phyloP scores from a whole-genome alignment of 2,797 vertebrate species.

The Cheirogaleus major region DNA sequence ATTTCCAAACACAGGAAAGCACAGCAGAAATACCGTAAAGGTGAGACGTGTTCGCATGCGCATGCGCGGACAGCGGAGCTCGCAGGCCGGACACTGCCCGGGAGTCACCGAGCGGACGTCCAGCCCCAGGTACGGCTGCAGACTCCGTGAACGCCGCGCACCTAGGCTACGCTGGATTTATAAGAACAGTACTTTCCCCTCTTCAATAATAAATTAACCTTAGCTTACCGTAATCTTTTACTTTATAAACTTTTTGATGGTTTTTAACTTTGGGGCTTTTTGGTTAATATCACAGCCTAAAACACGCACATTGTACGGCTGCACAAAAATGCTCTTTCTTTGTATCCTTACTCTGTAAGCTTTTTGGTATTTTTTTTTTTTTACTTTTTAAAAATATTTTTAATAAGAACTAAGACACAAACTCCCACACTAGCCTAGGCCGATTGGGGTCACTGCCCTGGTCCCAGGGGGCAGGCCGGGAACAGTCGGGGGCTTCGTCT shows the following conservation, averaged over 20 bases:
- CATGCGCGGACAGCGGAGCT: no score
- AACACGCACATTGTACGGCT: not conserved
- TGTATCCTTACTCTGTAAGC: not conserved
- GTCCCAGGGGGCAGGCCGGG: not conserved
- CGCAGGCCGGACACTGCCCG: no score
- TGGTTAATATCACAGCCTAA: not conserved
- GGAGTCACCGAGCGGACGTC: not conserved
- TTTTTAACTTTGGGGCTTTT: not conserved
- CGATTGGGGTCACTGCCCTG: not conserved
- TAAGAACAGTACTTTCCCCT: not conserved
- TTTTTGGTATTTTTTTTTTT: not conserved
- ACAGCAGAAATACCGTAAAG: no score
- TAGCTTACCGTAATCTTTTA: not conserved
- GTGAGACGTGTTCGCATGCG: no score
- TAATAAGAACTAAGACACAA: not conserved
- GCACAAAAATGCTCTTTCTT: not conserved
- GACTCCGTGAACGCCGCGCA: not conserved
- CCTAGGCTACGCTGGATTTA: not conserved
- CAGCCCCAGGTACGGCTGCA: no score
- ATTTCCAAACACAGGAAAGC: no score
- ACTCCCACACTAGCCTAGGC: not conserved
- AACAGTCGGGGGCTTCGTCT: not conserved
- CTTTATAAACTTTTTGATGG: not conserved
- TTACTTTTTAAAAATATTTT: not conserved
- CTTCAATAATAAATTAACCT: not conserved